Evolutionary conservation across 35 echinoderm and acorn worm genomes (phyloP).

Genomic region (Lytechinus pictus): DNA sequence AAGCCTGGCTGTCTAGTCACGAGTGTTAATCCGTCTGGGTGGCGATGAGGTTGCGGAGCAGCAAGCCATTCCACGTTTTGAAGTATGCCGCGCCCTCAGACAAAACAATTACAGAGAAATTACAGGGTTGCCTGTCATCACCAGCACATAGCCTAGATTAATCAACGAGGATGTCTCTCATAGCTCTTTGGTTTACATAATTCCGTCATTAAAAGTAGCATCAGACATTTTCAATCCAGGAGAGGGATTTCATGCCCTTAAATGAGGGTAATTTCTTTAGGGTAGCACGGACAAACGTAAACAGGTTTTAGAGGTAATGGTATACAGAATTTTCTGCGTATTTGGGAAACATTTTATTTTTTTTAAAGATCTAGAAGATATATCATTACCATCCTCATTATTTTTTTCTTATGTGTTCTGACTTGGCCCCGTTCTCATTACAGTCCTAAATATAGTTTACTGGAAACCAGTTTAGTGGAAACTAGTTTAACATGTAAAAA

Average conservation of each 20-base stretch:
- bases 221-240: neutral
- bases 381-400: too few relatives aligned
- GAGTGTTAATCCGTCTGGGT: slow-evolving; percentile 8
- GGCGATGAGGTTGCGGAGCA: neutral
- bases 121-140: neutral
- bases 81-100: slow-evolving; percentile 16
- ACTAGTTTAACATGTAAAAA: too few relatives aligned
- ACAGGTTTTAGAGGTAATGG: too few relatives aligned
- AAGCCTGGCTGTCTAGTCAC: neutral
- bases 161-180: slow-evolving; percentile 15
- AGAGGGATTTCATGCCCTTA: neutral
- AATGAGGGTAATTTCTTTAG: neutral
- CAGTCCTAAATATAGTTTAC: too few relatives aligned
- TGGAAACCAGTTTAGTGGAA: too few relatives aligned
- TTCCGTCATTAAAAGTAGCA: neutral
- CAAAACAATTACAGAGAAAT: slow-evolving; percentile 36
- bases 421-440: too few relatives aligned
- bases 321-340: too few relatives aligned
- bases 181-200: neutral
- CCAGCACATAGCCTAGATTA: neutral
- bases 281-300: neutral
- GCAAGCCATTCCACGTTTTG: neutral
- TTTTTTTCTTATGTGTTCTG: too few relatives aligned
- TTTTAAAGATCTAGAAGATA: too few relatives aligned
- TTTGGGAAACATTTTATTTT: too few relatives aligned